These are phyloP conservation scores for Orbicella faveolata DNA, from an alignment of 64 coral and sea anemone genomes.

Conservation along the genomic window DNA sequence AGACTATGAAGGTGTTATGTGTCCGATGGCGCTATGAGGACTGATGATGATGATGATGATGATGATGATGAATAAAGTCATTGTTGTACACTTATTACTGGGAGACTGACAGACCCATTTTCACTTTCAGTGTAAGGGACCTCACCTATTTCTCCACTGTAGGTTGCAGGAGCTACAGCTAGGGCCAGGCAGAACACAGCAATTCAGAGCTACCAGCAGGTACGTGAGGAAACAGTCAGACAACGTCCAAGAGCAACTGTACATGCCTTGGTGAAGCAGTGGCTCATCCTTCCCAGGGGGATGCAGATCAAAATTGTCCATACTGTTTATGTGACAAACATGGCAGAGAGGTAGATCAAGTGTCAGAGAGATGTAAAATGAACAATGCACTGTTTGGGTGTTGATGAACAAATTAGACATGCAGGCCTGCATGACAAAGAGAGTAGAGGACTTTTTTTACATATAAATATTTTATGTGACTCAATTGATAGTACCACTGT, in stretches of 20 bases:
- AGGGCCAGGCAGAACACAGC: neutral
- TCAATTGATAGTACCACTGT: no score
- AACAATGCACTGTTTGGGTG: neutral
- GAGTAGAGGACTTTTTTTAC: no score
- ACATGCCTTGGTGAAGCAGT: neutral
- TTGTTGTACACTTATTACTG: no score
- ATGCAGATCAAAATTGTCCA: neutral
- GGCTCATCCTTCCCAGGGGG: neutral
- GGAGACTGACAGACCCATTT: no score
- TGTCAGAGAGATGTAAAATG: neutral
- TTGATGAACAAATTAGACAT: slow-evolving; percentile 4
- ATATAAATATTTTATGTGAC: no score
- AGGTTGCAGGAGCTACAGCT: neutral
- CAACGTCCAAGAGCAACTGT: neutral
- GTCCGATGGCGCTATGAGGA: no score
- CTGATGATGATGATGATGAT: no score
- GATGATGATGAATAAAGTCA: no score
- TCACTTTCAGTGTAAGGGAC: no score
- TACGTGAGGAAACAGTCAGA: neutral
- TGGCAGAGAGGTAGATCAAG: neutral
- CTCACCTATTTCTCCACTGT: neutral
- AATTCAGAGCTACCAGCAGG: neutral
- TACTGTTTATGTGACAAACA: neutral
- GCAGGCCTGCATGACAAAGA: no score
- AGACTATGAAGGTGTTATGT: no score